Conservation (phyloP, 2,888 invertebrate species). For the Drosophila kambysellisi region DNA sequence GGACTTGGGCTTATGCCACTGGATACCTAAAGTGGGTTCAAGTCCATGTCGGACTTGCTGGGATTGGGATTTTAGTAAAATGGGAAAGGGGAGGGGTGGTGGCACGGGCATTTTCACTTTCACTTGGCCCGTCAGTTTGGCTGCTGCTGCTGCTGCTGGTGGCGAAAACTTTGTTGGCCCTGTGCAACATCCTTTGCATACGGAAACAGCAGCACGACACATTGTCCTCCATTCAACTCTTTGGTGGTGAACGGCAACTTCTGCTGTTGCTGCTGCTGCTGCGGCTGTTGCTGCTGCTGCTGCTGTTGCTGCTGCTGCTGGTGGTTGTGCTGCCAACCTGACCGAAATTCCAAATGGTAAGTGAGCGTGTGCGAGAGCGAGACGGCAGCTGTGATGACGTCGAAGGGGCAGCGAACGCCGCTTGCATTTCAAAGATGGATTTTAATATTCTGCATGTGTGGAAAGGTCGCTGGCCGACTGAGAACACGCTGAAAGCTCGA, state of each 20-base stretch:
- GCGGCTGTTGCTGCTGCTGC: slow-evolving; percentile 21
- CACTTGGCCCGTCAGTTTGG: slow-evolving; percentile 78
- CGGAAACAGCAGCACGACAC: slow-evolving; percentile 79
- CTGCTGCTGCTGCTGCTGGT: slow-evolving; percentile 36
- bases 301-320: slow-evolving; percentile 24
- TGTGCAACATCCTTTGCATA: slow-evolving; percentile 82
- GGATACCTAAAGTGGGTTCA: slow-evolving; percentile 59
- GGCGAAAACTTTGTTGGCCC: slow-evolving; percentile 79
- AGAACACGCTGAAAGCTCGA: slow-evolving; percentile 26
- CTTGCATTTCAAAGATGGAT: slow-evolving; percentile 81
- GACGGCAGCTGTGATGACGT: slow-evolving; percentile 64
- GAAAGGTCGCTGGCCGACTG: slow-evolving; percentile 80
- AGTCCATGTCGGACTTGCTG: slow-evolving; percentile 64
- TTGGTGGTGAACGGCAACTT: slow-evolving; percentile 45
- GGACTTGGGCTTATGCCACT: slow-evolving; percentile 23
- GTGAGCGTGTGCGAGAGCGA: slow-evolving; percentile 57
- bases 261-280: slow-evolving; percentile 10
- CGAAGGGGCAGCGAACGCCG: slow-evolving; percentile 63
- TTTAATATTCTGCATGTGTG: slow-evolving; percentile 83
- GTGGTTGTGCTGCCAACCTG: slow-evolving; percentile 68
- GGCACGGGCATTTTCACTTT: slow-evolving; percentile 72
- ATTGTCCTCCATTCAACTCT: slow-evolving; percentile 77
- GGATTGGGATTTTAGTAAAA: slow-evolving; percentile 1
- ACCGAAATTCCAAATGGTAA: slow-evolving; percentile 72
- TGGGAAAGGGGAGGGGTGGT: background rate